These are phyloP conservation scores for Hydractinia echinata DNA, from an alignment of 30 jellyfish, hydroid and myxozoan species.

Conservation along the genomic window DNA sequence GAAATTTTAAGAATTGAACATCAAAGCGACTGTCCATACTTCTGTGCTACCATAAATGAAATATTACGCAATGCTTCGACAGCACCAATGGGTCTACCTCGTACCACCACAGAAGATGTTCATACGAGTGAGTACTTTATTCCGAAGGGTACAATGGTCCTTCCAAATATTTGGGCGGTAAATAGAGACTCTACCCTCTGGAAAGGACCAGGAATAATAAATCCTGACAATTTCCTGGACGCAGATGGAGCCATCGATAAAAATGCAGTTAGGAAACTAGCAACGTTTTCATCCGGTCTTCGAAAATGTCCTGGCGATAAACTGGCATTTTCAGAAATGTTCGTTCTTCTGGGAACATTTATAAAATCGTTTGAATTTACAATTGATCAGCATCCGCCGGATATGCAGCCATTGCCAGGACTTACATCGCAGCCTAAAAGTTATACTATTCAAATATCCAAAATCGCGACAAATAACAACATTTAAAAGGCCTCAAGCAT, in stretches of 20 bases:
- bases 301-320: conserved; percentile 50
- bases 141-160: conserved; percentile 36
- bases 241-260: conserved; percentile 7
- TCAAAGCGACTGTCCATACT: conserved; percentile 12
- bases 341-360: conserved; percentile 5
- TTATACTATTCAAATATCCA: not conserved
- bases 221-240: conserved; percentile 19
- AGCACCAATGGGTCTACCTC: conserved; percentile 45
- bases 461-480: not conserved
- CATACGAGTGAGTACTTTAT: conserved; percentile 5
- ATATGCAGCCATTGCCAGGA: conserved; percentile 28
- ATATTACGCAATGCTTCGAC: conserved; percentile 20
- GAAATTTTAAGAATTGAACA: not conserved
- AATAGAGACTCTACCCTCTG: conserved; percentile 14
- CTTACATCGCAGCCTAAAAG: conserved; percentile 33
- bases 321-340: conserved; percentile 27
- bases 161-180: conserved; percentile 31
- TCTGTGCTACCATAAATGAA: conserved; percentile 27
- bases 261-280: not conserved
- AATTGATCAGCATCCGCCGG: conserved; percentile 4
- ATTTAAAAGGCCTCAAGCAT: not conserved
- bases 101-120: conserved; percentile 27
- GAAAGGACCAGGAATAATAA: not conserved
- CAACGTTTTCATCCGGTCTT: conserved; percentile 36
- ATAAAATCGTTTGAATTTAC: conserved; percentile 19